These are phyloP conservation scores for Dendropsophus ebraccatus DNA, from an alignment of 2,113 vertebrate species.

Conservation along the genomic window DNA sequence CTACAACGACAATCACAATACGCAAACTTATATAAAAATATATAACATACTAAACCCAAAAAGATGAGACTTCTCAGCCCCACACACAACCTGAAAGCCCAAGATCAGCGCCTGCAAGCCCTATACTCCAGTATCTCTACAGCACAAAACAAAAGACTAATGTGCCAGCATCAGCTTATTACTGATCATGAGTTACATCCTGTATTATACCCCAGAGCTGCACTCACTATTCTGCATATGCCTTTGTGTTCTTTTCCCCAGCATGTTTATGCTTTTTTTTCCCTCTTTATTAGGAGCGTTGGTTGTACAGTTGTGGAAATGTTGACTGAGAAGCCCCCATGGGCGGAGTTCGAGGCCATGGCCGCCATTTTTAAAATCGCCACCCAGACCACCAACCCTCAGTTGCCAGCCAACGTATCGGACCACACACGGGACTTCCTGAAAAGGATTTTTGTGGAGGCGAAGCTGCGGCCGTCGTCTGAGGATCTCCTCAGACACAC, in stretches of 20 bases:
- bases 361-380: conserved; percentile 99
- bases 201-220: not conserved
- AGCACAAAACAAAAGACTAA: no score
- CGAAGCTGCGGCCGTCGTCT: conserved; percentile 90
- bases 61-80: no score
- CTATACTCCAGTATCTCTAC: no score
- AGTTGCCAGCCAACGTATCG: conserved; percentile 90
- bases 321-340: conserved; percentile 95
- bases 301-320: conserved; percentile 98
- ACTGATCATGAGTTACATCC: not conserved
- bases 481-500: conserved; percentile 95
- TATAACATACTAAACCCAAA: no score
- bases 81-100: no score
- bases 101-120: no score
- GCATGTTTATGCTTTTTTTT: not conserved
- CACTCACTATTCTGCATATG: conserved; percentile 3
- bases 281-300: conserved; percentile 81
- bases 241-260: conserved; percentile 57
- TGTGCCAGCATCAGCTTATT: no score
- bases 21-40: no score
- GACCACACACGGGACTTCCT: conserved; percentile 96
- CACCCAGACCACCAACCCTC: conserved; percentile 96
- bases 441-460: conserved; percentile 94
- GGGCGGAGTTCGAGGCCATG: conserved; percentile 99
- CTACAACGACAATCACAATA: no score